Conservation (phyloP, 92 coral and sea anemone species). For the Porites cylindrica region DNA sequence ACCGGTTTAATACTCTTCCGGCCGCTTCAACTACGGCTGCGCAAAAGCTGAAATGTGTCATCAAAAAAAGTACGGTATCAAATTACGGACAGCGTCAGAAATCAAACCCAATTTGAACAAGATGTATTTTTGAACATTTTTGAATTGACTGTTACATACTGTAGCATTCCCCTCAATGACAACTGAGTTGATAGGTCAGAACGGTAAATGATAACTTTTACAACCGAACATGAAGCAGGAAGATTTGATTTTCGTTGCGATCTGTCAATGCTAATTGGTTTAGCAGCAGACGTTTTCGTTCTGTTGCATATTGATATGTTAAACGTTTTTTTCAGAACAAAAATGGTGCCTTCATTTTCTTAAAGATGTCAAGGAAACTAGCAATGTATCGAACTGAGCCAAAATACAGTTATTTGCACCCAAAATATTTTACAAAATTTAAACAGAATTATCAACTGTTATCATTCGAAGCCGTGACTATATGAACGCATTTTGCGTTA, state of each 20-base stretch:
- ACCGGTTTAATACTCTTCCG: constrained; percentile 12
- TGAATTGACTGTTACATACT: constrained; percentile 7
- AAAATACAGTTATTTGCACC: neutral
- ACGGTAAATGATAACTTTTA: neutral
- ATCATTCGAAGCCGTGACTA: constrained; percentile 40
- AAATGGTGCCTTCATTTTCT: neutral
- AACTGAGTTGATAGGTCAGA: neutral
- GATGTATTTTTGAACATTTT: neutral
- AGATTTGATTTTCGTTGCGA: neutral
- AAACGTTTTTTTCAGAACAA: neutral
- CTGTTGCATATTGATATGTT: constrained; percentile 1
- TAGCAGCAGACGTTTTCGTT: constrained; percentile 19
- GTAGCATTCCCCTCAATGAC: no score
- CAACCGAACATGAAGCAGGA: neutral
- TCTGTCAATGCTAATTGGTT: constrained; percentile 26
- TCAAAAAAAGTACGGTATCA: constrained; percentile 13
- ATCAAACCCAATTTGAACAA: constrained; percentile 8
- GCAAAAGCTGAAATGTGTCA: constrained; percentile 15
- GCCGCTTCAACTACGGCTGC: constrained; percentile 29
- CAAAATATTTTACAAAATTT: constrained; percentile 15
- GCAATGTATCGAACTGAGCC: neutral
- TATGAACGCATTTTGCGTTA: constrained; percentile 41
- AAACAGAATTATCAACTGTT: neutral
- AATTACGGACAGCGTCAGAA: constrained; percentile 10
- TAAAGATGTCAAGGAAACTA: neutral